A percentile compares a stretch with the other conserved stretches of the same genome.
Evolutionary conservation across 2,888 invertebrate species (phyloP).

Genomic region (Platynereis dumerilii): DNA sequence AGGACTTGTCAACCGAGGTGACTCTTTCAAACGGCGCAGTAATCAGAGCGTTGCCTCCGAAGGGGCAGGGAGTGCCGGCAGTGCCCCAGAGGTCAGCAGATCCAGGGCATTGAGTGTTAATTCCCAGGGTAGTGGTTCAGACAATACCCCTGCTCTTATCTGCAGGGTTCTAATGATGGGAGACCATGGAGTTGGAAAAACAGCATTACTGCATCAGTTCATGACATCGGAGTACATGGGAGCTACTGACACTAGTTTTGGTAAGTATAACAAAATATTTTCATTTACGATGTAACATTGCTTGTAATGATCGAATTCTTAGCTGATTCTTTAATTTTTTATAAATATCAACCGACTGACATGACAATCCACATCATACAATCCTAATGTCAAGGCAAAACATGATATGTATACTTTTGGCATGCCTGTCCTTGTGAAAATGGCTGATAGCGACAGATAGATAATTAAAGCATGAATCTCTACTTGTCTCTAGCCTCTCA

Average conservation of each 20-base stretch:
- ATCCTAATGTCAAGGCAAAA: too few relatives aligned
- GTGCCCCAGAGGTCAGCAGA: conserved; percentile 28
- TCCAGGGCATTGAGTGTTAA: conserved; percentile 33
- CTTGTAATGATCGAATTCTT: too few relatives aligned
- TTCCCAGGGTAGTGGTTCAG: conserved; percentile 74
- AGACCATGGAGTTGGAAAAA: conserved; percentile 74
- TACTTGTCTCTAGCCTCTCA: too few relatives aligned
- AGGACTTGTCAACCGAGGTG: conserved; percentile 90
- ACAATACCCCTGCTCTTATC: conserved; percentile 59
- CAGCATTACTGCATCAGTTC: conserved; percentile 74
- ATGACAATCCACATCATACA: too few relatives aligned
- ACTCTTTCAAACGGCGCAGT: conserved; percentile 85
- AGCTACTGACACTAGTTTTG: conserved; percentile 74
- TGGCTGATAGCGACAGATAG: too few relatives aligned
- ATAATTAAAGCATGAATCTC: too few relatives aligned
- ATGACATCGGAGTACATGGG: conserved; percentile 76
- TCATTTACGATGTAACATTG: too few relatives aligned
- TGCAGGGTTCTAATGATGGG: conserved; percentile 72
- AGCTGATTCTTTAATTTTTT: too few relatives aligned
- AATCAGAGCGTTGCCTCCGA: conserved; percentile 80
- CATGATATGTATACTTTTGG: too few relatives aligned
- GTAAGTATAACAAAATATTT: conserved; percentile 34
- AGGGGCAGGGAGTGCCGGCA: conserved; percentile 68
- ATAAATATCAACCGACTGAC: too few relatives aligned
- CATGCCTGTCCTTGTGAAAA: too few relatives aligned